phyloP scores from a whole-genome alignment of 2,797 vertebrate species.

The Apodemus agrarius region DNA sequence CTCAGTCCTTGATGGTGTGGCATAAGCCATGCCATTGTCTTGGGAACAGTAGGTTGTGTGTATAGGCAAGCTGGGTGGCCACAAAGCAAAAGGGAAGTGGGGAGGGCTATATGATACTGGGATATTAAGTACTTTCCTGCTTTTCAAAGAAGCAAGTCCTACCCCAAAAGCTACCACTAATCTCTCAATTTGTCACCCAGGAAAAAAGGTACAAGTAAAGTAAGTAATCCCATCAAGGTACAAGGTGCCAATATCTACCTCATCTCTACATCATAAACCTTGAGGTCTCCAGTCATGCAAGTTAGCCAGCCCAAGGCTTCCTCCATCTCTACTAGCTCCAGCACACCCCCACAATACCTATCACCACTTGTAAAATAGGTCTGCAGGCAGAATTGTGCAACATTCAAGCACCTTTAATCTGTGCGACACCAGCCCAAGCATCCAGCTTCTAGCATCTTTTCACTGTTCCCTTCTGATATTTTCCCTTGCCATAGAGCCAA shows the following conservation, averaged over 20 bases:
- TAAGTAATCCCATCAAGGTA: constrained; percentile 42
- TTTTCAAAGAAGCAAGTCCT: constrained; percentile 56
- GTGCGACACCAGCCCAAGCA: neutral
- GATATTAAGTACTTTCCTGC: constrained; percentile 7
- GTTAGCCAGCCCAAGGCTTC: constrained; percentile 3
- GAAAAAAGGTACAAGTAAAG: constrained; percentile 65
- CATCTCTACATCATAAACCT: constrained; percentile 65
- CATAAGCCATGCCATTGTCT: neutral
- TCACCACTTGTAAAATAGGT: neutral
- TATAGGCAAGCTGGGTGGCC: neutral
- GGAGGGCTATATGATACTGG: neutral
- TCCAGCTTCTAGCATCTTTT: neutral
- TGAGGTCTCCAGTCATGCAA: constrained; percentile 40
- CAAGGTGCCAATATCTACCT: constrained; percentile 68
- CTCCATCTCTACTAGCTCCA: neutral
- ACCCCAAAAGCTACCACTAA: constrained; percentile 25
- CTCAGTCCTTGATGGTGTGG: neutral
- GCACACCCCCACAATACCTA: neutral
- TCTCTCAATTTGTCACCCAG: constrained; percentile 50
- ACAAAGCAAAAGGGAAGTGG: neutral
- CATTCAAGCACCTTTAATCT: neutral
- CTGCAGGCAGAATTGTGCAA: neutral
- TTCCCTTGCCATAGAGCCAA: neutral
- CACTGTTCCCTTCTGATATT: neutral
- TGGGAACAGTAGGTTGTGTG: neutral